Evolutionary conservation across 2,888 invertebrate species (phyloP), one percentile per base, ranked within the genome.

Genomic region (Apotomis betuletana): DNA sequence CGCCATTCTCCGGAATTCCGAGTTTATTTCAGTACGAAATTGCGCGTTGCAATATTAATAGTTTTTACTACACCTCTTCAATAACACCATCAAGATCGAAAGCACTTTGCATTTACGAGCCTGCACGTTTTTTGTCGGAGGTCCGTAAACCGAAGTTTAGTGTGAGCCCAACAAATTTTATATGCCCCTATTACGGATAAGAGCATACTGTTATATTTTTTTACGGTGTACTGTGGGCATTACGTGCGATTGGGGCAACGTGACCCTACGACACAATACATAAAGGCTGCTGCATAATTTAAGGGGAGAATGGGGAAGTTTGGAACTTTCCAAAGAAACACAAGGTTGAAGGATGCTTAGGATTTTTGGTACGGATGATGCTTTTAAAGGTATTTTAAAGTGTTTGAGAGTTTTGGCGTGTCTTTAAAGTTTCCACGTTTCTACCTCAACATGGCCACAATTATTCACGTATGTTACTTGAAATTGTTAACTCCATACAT

Each of bases 131-230:
- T 71, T 54, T 54, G 65, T 62, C 38, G 57, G 44, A 49, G 67
- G 67, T 72, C 72, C 72, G 75, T 74, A 75, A 75, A 73, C 74
- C 64, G 55, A 74, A 77, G 74, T 78, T 79, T 78, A 82, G 77
- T 81, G 76, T 74, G 75, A 68, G 68, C 70, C 75, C 76, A 75
- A 80, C 79, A 82, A 80, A 80, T 79, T 81, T 83, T 81, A 83
- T 80, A 77, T 57, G 73, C 60, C 64, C 77, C 77, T 74, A 80
- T 82, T 81, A 83, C 77, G 76, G 70, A 73, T 75, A 72, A 71
- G 77, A 79, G 78, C 78, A 76, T 77, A 78, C 78, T 81, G 79
- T 76, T 78, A 78, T 79, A 79, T 77, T 77, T 81, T 27, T 81
- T 83, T 81, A 83, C 77, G 74, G 76, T 77, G 73, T 76, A 77